Evolutionary conservation across 2,113 vertebrate species (phyloP).

Genomic region (Aplodontia rufa): DNA sequence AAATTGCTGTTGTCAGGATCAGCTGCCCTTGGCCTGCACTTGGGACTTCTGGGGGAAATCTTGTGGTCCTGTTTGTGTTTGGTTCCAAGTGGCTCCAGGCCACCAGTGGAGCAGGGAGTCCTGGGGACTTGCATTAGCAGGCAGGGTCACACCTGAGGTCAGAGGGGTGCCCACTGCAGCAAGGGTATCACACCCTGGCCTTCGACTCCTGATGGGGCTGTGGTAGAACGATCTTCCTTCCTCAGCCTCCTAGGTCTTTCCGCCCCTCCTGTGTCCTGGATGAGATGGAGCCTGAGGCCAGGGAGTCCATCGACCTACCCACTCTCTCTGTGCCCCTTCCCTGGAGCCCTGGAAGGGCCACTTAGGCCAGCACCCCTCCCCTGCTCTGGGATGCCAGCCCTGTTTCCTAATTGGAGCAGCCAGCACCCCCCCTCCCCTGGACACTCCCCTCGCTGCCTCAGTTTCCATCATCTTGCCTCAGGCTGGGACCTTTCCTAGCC

Average conservation of each 20-base stretch:
- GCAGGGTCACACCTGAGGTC: neutral
- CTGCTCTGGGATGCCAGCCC: accelerated
- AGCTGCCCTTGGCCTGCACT: neutral
- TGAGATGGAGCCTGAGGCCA: neutral
- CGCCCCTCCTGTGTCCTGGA: neutral
- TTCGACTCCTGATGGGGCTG: accelerated
- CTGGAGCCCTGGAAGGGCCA: neutral
- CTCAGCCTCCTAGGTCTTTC: accelerated
- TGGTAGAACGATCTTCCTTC: too few species aligned
- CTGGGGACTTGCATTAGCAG: accelerated
- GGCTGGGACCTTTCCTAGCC: neutral
- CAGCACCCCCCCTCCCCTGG: accelerated
- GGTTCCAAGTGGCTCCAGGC: neutral
- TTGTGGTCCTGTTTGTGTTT: neutral
- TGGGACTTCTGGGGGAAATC: accelerated
- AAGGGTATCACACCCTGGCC: neutral
- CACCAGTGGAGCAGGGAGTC: neutral
- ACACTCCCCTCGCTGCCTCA: accelerated
- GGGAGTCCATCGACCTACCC: too few species aligned
- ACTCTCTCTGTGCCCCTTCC: accelerated
- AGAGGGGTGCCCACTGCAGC: too few species aligned
- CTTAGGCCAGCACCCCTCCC: neutral
- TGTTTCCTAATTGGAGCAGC: too few species aligned
- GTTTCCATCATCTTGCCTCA: accelerated
- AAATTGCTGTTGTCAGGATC: neutral